Percentiles rank a stretch among this genome's conserved stretches.
Evolutionary conservation across 2,113 vertebrate species (phyloP).

Genomic region (Procavia capensis): DNA sequence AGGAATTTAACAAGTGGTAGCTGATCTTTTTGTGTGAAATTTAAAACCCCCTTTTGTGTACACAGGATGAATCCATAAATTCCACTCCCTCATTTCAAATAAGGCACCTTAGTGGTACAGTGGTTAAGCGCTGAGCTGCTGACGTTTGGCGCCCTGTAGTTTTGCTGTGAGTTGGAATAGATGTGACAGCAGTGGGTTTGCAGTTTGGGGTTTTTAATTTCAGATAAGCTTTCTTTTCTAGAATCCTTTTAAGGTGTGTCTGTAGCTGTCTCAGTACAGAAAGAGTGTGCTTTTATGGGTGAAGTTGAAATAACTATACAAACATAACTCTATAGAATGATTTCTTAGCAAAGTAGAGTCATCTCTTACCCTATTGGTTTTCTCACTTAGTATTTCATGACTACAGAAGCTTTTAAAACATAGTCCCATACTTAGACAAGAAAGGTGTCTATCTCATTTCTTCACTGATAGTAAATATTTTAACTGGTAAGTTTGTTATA

Average conservation of each 20-base stretch:
- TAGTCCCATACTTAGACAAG: background rate
- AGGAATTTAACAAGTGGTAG: conserved; percentile 9
- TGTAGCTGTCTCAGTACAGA: background rate
- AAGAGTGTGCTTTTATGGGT: background rate
- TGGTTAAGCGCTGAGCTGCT: background rate
- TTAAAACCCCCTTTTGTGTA: background rate
- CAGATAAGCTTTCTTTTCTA: conserved; percentile 6
- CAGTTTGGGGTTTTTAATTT: background rate
- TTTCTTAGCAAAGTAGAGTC: background rate
- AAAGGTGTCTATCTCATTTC: background rate
- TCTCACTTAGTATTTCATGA: background rate
- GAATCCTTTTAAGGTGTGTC: background rate
- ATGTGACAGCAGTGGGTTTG: background rate
- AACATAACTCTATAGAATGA: background rate
- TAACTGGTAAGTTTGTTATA: conserved; percentile 21
- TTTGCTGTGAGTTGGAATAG: background rate
- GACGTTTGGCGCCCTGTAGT: background rate
- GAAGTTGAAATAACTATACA: conserved; percentile 13
- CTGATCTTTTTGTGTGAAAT: background rate
- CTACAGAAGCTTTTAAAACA: conserved; percentile 46
- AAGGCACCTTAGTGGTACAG: background rate
- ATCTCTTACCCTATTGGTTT: background rate
- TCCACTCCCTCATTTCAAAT: conserved; percentile 24
- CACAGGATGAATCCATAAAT: background rate
- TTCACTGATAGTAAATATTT: conserved; percentile 48